Conservation (phyloP, 2,888 invertebrate species). For the Ischnura elegans region DNA sequence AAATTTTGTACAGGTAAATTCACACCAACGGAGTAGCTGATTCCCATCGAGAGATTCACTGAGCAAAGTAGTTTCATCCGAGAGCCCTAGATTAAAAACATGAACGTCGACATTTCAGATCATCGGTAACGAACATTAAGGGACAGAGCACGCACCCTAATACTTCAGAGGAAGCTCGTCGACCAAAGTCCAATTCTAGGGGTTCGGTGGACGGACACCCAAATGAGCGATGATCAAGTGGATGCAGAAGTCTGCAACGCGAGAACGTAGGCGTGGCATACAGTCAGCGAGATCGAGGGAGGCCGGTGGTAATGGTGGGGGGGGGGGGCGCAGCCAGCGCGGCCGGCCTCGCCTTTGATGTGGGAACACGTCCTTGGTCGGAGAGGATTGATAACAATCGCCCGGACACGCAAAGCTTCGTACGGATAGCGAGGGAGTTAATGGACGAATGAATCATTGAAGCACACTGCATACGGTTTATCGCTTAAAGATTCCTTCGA, state of each 20-base stretch:
- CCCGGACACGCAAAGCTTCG: constrained; percentile 15
- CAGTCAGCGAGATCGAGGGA: background rate
- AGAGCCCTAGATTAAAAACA: too few relatives aligned
- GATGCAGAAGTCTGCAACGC: background rate
- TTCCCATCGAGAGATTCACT: too few relatives aligned
- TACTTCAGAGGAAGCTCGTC: background rate
- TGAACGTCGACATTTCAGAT: too few relatives aligned
- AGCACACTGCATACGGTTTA: constrained; percentile 15
- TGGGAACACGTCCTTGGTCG: constrained; percentile 48
- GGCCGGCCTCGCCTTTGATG: constrained; percentile 16
- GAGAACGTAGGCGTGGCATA: background rate
- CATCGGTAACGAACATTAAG: background rate
- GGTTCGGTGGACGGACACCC: too few relatives aligned
- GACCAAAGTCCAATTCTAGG: background rate
- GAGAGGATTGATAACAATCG: constrained; percentile 36
- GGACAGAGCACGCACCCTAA: background rate
- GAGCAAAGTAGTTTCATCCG: too few relatives aligned
- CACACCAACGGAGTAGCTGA: too few relatives aligned
- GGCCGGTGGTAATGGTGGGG: background rate
- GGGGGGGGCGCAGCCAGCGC: background rate
- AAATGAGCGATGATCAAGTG: background rate
- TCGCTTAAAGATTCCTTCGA: background rate
- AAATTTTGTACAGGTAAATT: too few relatives aligned
- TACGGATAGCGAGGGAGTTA: constrained; percentile 6
- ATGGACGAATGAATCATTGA: constrained; percentile 26